A percentile compares a stretch with the other conserved stretches of the same genome.
Conservation (phyloP, 2,888 invertebrate genomes). For the Ennomos fuscantarius region DNA sequence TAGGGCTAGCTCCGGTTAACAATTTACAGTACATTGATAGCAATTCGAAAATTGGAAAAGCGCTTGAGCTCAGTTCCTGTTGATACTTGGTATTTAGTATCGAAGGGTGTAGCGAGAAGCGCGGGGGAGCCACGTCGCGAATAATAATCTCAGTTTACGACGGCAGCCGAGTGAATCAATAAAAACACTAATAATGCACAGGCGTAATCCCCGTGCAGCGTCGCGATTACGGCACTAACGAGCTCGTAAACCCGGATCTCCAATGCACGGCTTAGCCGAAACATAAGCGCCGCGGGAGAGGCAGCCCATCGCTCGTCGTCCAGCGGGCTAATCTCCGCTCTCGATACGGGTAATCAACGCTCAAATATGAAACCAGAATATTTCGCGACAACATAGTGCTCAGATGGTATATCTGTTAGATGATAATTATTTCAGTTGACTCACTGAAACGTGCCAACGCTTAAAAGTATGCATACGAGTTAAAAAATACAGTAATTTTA, state of each 20-base stretch:
- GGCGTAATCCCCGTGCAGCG: constrained; percentile 82
- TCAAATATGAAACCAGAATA: constrained; percentile 37
- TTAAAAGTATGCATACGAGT: no score
- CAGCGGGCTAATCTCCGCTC: constrained; percentile 24
- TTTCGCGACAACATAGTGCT: background rate
- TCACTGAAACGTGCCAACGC: no score
- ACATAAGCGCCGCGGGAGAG: constrained; percentile 59
- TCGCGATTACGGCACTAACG: constrained; percentile 83
- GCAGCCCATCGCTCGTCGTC: constrained; percentile 5
- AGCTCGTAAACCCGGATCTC: constrained; percentile 83
- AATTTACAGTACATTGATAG: no score
- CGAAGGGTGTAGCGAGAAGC: constrained; percentile 46
- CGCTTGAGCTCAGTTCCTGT: constrained; percentile 9
- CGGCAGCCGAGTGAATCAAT: constrained; percentile 84
- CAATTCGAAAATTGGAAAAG: background rate
- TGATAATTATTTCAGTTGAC: no score
- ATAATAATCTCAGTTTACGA: constrained; percentile 85
- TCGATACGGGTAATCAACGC: constrained; percentile 29
- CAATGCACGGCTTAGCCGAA: constrained; percentile 78
- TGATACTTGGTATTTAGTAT: constrained; percentile 34
- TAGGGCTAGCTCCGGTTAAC: no score
- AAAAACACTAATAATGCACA: constrained; percentile 86
- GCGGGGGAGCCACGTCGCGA: constrained; percentile 70
- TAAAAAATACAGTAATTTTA: no score
- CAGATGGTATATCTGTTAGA: no score